phyloP scores from a whole-genome alignment of 1,140 invertebrate species.

The Cotesia vestalis region DNA sequence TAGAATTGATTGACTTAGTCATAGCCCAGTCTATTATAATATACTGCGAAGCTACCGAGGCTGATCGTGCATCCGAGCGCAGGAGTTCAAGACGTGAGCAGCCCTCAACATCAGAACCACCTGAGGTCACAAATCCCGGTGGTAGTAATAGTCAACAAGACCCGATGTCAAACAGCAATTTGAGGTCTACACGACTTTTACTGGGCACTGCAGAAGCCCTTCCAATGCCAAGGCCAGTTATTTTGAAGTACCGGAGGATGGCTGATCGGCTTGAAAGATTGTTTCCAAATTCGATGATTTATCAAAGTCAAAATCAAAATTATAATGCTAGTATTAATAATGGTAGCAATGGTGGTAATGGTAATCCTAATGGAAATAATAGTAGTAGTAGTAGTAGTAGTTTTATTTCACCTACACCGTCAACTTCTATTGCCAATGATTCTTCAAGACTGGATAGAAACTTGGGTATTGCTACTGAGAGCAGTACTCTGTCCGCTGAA shows the following conservation, averaged over 20 bases:
- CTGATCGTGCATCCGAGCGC: no score
- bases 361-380: background rate
- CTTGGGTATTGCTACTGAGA: conserved; percentile 34
- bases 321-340: background rate
- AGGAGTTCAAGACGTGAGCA: conserved; percentile 26
- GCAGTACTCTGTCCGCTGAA: conserved; percentile 41
- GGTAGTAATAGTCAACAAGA: background rate
- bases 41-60: conserved; percentile 43
- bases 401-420: background rate
- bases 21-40: conserved; percentile 55
- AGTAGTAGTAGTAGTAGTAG: background rate
- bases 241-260: background rate
- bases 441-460: background rate
- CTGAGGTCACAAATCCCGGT: background rate
- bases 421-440: conserved; percentile 4
- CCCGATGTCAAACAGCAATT: background rate
- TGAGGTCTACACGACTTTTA: background rate
- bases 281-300: conserved; percentile 3
- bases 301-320: background rate
- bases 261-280: background rate
- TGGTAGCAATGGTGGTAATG: background rate
- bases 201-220: background rate
- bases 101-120: background rate
- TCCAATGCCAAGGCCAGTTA: background rate
- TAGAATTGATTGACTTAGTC: conserved; percentile 59